Base-by-base conservation (phyloP, 2,888 invertebrate species). In the Pemphredon lugubris region DNA sequence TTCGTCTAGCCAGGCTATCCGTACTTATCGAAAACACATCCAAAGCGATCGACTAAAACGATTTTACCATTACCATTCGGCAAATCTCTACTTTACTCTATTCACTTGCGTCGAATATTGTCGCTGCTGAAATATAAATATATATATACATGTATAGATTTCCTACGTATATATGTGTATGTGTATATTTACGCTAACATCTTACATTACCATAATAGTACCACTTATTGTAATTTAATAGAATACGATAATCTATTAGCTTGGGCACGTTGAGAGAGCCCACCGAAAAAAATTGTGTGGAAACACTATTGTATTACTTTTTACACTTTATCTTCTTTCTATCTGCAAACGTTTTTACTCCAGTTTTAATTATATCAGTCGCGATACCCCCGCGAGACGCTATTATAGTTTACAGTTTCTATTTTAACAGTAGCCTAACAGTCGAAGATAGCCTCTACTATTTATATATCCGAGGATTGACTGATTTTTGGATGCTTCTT, bases 171-270 rank as follows among this genome's bases (percentile, higher is more conserved):
- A 45, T 45, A 48, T 34, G 50, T 44, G 6, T 69, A 55, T 53
- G 47, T 37, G 34, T 45, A 48, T 34, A 55, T 59, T 58, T 58
- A 53, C 65, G 72, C 54, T 55, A 54, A 76, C 72, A 57, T 75
- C 72, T 74, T 75, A 66, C 63, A 63, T 57, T 69, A 78, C 47
- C 75, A 81, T 77, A 71, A 81, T 64, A 77, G 75, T 75, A 76
- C 61, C 73, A 66, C 59, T 72, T 64, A 72, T 65, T 79, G 76
- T 77, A 75, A 77, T 79, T 78, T 79, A 77, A 77, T 81, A 66
- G 67, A 47, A 32, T 75, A 70, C 63, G 65, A 48, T 72, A 75
- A 75, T 61, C 72, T 71, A 60, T 69, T 69, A 57, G 59, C 65
- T 57, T 45, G 37, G 50, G 23, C 21, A 40, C 40, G 47, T n/a